A percentile compares a stretch with the other conserved stretches of the same genome.
phyloP scores from a whole-genome alignment of 2,888 invertebrate genomes.

The Smittia sp. region DNA sequence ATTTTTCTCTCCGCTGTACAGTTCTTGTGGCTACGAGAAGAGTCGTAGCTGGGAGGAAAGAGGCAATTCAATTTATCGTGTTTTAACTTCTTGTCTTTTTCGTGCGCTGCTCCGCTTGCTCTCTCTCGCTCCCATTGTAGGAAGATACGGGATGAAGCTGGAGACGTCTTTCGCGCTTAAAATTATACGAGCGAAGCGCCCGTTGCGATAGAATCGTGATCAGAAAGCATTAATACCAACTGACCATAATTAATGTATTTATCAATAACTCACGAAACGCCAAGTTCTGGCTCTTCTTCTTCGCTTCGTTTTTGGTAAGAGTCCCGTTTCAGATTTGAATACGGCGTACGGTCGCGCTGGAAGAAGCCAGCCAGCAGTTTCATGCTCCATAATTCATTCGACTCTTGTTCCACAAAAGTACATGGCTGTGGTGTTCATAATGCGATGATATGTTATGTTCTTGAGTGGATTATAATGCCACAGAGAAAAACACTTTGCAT shows the following conservation, averaged over 20 bases:
- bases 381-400: conserved; percentile 13
- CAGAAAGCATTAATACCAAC: conserved; percentile 18
- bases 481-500: conserved; percentile 20
- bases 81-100: conserved; percentile 29
- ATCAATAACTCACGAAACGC: conserved; percentile 31
- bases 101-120: neutral
- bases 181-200: conserved; percentile 20
- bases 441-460: conserved; percentile 17
- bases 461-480: conserved; percentile 26
- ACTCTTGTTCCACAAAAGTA: conserved; percentile 6
- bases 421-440: conserved; percentile 13
- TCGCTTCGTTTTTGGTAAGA: neutral
- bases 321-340: conserved; percentile 13
- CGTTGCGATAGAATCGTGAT: conserved; percentile 30
- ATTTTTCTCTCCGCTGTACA: conserved; percentile 2
- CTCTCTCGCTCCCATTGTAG: neutral
- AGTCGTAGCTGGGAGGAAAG: conserved; percentile 15
- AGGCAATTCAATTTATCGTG: conserved; percentile 29
- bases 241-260: conserved; percentile 31
- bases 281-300: neutral
- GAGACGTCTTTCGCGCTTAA: conserved; percentile 7
- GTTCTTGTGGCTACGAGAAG: neutral
- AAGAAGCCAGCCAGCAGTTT: conserved; percentile 1
- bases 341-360: neutral
- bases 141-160: neutral